These are phyloP conservation scores for Apodemia mormo DNA, from an alignment of 2,888 invertebrate genomes.

Conservation along the genomic window DNA sequence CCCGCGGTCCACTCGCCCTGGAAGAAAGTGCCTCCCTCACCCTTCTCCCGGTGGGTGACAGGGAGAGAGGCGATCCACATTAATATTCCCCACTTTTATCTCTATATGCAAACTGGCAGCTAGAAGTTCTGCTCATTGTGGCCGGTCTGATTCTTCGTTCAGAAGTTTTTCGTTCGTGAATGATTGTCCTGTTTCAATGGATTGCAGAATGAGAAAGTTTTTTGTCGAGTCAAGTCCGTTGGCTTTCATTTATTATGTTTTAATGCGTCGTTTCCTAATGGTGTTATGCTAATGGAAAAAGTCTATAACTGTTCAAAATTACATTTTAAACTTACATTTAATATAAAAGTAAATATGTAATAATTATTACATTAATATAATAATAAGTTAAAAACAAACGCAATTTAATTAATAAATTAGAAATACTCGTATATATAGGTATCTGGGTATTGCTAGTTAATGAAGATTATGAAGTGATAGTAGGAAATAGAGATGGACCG, in stretches of 20 bases:
- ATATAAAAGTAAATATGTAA: too few relatives aligned
- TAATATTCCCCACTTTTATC: slow-evolving; percentile 82
- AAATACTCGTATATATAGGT: too few relatives aligned
- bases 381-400: too few relatives aligned
- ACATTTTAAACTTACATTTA: neutral
- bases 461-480: too few relatives aligned
- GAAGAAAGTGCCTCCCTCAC: slow-evolving; percentile 63
- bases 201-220: slow-evolving; percentile 61
- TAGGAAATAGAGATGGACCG: too few relatives aligned
- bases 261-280: slow-evolving; percentile 1
- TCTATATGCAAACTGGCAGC: slow-evolving; percentile 82
- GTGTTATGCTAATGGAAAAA: slow-evolving; percentile 10
- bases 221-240: slow-evolving; percentile 39
- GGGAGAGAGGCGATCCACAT: slow-evolving; percentile 69
- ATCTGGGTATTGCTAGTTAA: too few relatives aligned
- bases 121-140: slow-evolving; percentile 78
- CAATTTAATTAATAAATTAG: too few relatives aligned
- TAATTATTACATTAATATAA: too few relatives aligned
- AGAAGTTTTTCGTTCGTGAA: slow-evolving; percentile 63
- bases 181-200: slow-evolving; percentile 79
- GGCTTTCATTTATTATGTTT: slow-evolving; percentile 19
- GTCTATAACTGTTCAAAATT: neutral
- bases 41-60: slow-evolving; percentile 37
- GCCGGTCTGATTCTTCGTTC: slow-evolving; percentile 69
- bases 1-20: slow-evolving; percentile 73